phyloP scores from a whole-genome alignment of 2,113 vertebrate genomes.

The Otolemur garnettii region DNA sequence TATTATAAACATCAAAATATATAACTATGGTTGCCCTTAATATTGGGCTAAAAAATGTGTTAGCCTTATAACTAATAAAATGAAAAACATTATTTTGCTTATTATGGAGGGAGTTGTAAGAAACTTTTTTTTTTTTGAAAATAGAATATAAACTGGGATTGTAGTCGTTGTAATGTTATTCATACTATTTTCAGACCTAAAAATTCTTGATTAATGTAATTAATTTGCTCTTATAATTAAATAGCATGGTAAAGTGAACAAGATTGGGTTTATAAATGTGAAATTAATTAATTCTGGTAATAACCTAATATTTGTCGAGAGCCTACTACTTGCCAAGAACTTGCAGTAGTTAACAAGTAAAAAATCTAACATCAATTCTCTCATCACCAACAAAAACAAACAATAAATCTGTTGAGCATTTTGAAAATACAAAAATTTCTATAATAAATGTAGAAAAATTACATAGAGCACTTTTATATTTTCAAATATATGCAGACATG shows the following conservation, averaged over 20 bases:
- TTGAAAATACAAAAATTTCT: slow-evolving; percentile 8
- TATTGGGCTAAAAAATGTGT: not conserved
- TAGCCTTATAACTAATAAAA: not conserved
- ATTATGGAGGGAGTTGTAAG: rapidly evolving
- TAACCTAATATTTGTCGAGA: not conserved
- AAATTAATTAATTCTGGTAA: slow-evolving; percentile 3
- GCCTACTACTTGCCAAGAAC: not conserved
- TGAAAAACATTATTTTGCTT: not conserved
- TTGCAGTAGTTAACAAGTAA: not conserved
- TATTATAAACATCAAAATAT: not conserved
- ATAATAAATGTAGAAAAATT: not conserved
- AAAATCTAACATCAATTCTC: not conserved
- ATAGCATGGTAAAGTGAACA: not conserved
- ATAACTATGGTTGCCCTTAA: not conserved
- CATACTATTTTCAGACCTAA: not conserved
- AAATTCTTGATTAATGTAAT: not conserved
- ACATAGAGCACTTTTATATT: not conserved
- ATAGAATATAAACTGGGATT: not conserved
- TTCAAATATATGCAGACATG: not conserved
- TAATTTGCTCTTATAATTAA: not conserved
- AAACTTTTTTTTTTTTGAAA: not conserved
- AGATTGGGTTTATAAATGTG: not conserved
- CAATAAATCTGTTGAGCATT: not conserved
- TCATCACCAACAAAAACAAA: not conserved
- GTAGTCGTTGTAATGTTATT: not conserved